phyloP scores from a whole-genome alignment of 2,113 vertebrate genomes.

The Aphyosemion australe region DNA sequence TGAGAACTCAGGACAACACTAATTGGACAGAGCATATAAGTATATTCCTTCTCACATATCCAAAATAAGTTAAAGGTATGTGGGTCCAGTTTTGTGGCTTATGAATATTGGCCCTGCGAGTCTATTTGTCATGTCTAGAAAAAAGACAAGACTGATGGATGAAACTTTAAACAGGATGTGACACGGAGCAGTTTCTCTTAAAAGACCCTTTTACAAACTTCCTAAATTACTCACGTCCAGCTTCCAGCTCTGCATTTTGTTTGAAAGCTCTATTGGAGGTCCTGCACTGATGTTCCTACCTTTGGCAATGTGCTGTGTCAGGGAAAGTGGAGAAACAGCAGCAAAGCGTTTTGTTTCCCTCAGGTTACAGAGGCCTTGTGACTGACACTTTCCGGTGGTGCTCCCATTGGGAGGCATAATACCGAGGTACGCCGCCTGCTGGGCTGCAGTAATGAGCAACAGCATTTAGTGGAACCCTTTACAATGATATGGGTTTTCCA shows the following conservation, averaged over 20 bases:
- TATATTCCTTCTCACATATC: constrained; percentile 13
- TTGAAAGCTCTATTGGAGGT: constrained; percentile 33
- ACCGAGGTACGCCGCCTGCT: constrained; percentile 51
- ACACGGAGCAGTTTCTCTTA: constrained; percentile 24
- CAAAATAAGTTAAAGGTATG: constrained; percentile 11
- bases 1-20: background rate
- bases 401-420: constrained; percentile 61
- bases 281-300: constrained; percentile 2
- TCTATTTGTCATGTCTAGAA: constrained; percentile 38
- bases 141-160: constrained; percentile 43
- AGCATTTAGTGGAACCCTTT: constrained; percentile 44
- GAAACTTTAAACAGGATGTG: constrained; percentile 23
- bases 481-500: constrained; percentile 71
- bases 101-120: constrained; percentile 31
- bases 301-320: constrained; percentile 54
- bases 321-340: constrained; percentile 64
- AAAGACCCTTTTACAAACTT: constrained; percentile 11
- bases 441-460: constrained; percentile 44
- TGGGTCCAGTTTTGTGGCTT: constrained; percentile 1
- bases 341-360: constrained; percentile 52
- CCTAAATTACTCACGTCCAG: constrained; percentile 19
- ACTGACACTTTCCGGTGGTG: constrained; percentile 67
- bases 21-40: background rate
- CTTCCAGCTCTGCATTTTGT: background rate
- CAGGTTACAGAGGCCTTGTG: constrained; percentile 56